phyloP scores from a whole-genome alignment of 2,888 invertebrate species.

The Melolontha melolontha region DNA sequence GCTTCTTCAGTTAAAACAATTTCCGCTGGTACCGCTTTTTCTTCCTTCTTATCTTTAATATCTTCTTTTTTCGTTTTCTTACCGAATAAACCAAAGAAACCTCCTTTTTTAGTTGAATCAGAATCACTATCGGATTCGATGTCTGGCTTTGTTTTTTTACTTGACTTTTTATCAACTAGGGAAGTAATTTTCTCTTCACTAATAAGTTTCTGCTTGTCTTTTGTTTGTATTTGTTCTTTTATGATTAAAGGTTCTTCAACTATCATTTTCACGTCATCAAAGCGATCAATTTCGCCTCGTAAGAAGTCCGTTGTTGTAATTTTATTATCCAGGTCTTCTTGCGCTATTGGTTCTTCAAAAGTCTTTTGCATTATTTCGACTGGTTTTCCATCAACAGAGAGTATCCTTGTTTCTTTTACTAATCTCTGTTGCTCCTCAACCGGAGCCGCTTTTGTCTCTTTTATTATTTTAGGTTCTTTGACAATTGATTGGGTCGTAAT shows the following conservation, averaged over 20 bases:
- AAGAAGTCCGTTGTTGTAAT: constrained; percentile 44
- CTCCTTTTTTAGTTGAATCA: constrained; percentile 48
- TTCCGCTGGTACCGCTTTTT: constrained; percentile 18
- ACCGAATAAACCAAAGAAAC: constrained; percentile 52
- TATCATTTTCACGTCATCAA: constrained; percentile 46
- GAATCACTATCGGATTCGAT: constrained; percentile 45
- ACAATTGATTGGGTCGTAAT: constrained; percentile 13
- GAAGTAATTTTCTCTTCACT: constrained; percentile 12
- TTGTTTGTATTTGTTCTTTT: constrained; percentile 35
- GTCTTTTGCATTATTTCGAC: constrained; percentile 5
- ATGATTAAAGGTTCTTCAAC: constrained; percentile 30
- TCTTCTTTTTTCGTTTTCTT: constrained; percentile 45
- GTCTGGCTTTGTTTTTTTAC: constrained; percentile 50
- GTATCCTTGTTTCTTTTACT: constrained; percentile 21
- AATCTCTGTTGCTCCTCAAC: constrained; percentile 3
- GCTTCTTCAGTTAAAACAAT: constrained; percentile 24
- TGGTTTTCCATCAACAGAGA: constrained; percentile 26
- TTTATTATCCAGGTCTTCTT: too few species aligned
- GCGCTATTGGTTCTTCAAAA: not conserved
- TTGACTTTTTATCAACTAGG: constrained; percentile 15
- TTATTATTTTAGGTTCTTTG: constrained; percentile 1
- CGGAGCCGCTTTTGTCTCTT: not conserved
- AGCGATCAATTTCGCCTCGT: constrained; percentile 47
- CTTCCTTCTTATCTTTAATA: constrained; percentile 42
- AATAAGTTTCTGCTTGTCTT: not conserved